Evolutionary conservation across 2,113 vertebrate species (phyloP), one percentile per base, ranked within the genome.

Genomic region (Hystrix cristata): DNA sequence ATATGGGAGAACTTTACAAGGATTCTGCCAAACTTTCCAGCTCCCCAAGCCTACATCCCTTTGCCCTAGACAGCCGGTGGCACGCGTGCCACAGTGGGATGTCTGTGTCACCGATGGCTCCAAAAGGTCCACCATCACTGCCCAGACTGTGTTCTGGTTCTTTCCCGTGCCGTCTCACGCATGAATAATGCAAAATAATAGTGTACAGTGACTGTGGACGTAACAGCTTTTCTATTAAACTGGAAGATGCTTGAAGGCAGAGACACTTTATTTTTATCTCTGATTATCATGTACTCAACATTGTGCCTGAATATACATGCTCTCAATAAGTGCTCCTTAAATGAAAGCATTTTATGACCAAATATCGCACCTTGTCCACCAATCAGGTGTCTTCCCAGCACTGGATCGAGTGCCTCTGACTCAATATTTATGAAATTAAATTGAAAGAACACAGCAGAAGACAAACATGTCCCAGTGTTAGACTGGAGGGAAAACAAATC

Each of bases 351-450:
- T 91, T 78, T 48, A 43, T n/a, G 55, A 92, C 3, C 65, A 91
- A 86, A 88, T 12, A n/a, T 18, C 46, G 82, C 11, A 21, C 38
- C 3, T 46, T 19, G 15, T 67, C 60, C 8, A 21, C 53, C 57
- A 79, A 18, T 64, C 31, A 69, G 43, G 79, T 3, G 5, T 38
- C 21, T 71, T 84, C 25, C 34, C 13, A 72, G 16, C 5, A 60
- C 67, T 51, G 29, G 74, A 10, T 13, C 25, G 15, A 84, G 29
- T 60, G 27, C 43, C 57, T 79, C n/a, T 59, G 34, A 71, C 90
- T 72, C 86, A 57, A 9, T 64, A 60, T 79, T 95, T 90, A 55
- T 80, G 46, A 96, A 92, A 51, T 57, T 67, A 85, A 94, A 78
- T 25, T 29, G 27, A 85, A 79, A 81, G 43, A 2, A 15, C 19